Base-by-base conservation (phyloP, 2,888 invertebrate species). In the Polymixis flavicincta region DNA sequence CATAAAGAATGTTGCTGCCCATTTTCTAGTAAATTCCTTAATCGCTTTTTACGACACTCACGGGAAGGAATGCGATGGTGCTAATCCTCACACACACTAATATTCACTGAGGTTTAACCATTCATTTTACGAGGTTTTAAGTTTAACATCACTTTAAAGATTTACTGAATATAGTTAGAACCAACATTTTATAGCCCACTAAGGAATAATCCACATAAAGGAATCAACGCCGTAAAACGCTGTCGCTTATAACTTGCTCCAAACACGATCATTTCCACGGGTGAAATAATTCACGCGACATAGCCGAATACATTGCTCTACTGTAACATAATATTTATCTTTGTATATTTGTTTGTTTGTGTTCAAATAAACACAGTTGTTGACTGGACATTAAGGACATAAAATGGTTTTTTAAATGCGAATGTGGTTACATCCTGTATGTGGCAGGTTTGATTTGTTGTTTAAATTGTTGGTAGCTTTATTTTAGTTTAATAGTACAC, bases 241-340 rank as follows among this genome's bases (percentile, higher is more conserved):
- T 72, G 1, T 14, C 52, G 45, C 68, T 73, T 71, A 59, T 76
- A 55, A 76, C 22, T 60, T 65, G 11, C 0, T 55, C 52, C 74
- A 74, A 5, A 52, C 59, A 37, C 22, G 3, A 67, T 32, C 19
- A 64, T 68, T 70, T 65, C 45, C 77, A 75, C 72, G 48, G 59
- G 69, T 45, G 50, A 82, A 84, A 82, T 84, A 79, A 61, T 74
- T 78, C 72, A 76, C 72, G 76, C 76, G 54, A 55, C 63, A 63
- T 28, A 77, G 74, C 65, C 45, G 55, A 80, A 78, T 77, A 72
- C 66, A 84, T 71, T 68, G 74, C 70, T 59, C 32, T 37, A 65
- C 60, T 82, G 66, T 80, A 52, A 71, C 76, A 78, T 71, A 76
- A 81, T 77, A 76, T 81, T 84, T 82, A 61, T n/a, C n/a, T n/a